A percentile compares a stretch with the other conserved stretches of the same genome.
Conservation (phyloP, 2,797 vertebrate species). For the Lithobates sylvaticus region DNA sequence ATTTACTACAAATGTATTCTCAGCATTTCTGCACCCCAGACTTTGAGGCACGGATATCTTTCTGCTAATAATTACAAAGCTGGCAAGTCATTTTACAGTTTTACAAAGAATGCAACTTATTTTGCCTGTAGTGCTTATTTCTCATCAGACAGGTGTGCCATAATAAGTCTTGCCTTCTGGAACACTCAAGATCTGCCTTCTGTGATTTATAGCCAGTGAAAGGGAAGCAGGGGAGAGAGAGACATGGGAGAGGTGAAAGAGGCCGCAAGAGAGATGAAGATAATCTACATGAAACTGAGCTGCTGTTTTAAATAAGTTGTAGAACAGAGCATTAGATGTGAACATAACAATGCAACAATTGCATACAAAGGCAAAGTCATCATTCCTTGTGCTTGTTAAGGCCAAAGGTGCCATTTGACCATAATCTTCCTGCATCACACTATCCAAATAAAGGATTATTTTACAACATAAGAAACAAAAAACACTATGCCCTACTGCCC, state of each 20-base stretch:
- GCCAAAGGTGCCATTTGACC: too few relatives aligned
- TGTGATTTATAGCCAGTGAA: slow-evolving; percentile 46
- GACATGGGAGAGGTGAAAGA: slow-evolving; percentile 17
- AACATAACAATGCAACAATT: too few relatives aligned
- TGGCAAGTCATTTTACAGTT: slow-evolving; percentile 57
- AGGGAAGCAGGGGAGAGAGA: slow-evolving; percentile 16
- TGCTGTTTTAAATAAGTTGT: background rate
- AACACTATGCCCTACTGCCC: too few relatives aligned
- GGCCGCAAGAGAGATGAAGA: slow-evolving; percentile 25
- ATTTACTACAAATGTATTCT: slow-evolving; percentile 57
- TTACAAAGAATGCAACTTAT: slow-evolving; percentile 51
- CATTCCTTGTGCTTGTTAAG: too few relatives aligned
- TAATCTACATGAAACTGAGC: background rate
- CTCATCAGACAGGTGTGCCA: slow-evolving; percentile 58
- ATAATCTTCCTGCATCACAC: too few relatives aligned
- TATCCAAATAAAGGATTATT: too few relatives aligned
- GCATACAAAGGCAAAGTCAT: too few relatives aligned
- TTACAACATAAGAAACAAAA: too few relatives aligned
- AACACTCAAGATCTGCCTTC: slow-evolving; percentile 22
- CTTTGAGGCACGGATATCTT: slow-evolving; percentile 58
- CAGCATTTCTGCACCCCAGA: slow-evolving; percentile 57
- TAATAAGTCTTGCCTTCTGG: slow-evolving; percentile 53
- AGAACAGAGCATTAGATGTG: too few relatives aligned
- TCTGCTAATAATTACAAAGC: slow-evolving; percentile 62
- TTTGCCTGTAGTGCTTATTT: slow-evolving; percentile 59